Percentiles rank a stretch among this genome's conserved stretches.
These are phyloP conservation scores for Psilopogon haemacephalus DNA, from an alignment of 2,113 vertebrate species.

Conservation along the genomic window DNA sequence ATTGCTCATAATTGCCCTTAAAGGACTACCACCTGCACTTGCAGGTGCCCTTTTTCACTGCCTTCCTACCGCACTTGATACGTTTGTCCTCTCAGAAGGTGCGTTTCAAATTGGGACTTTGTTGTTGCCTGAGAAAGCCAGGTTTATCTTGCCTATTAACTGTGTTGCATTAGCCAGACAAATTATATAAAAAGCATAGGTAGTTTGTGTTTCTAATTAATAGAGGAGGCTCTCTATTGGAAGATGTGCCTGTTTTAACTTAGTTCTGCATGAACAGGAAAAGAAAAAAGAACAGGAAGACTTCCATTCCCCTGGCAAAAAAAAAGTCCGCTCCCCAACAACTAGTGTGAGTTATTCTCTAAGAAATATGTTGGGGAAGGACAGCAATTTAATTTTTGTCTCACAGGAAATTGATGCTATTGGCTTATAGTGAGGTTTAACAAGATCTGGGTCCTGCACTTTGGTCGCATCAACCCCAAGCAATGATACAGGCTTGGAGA, in stretches of 20 bases:
- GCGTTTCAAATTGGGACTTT: neutral
- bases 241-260: neutral
- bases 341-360: neutral
- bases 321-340: neutral
- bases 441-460: too few species aligned
- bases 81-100: neutral
- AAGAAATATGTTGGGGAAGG: neutral
- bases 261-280: neutral
- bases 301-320: too few species aligned
- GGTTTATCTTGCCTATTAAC: neutral
- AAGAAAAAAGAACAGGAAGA: neutral
- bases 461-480: too few species aligned
- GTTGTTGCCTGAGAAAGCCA: neutral
- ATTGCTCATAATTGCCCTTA: too few species aligned
- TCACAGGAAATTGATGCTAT: neutral
- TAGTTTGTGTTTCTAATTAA: neutral
- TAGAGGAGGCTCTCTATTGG: neutral
- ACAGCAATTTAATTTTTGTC: conserved; percentile 13
- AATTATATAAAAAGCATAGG: neutral
- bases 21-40: neutral
- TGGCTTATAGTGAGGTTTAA: neutral
- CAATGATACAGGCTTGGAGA: too few species aligned
- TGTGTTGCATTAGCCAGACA: neutral
- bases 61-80: neutral
- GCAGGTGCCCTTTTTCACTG: neutral